These are phyloP conservation scores for Coenonympha glycerion DNA, from an alignment of 2,888 invertebrate genomes.

Conservation along the genomic window DNA sequence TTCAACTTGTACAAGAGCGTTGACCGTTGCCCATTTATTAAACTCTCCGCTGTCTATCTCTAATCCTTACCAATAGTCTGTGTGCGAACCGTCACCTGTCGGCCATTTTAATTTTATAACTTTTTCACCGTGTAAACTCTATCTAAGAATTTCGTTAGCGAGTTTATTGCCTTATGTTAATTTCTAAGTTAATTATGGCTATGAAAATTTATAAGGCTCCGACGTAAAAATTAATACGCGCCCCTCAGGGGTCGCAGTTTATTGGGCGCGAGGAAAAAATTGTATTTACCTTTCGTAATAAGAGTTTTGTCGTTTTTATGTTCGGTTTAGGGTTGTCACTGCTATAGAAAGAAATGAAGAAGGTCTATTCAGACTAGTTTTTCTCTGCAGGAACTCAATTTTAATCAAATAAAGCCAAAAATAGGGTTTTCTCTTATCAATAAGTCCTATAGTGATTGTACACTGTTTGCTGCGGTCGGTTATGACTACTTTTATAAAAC, in stretches of 20 bases:
- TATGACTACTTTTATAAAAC: too few species aligned
- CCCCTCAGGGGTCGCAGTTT: slow-evolving; percentile 59
- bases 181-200: slow-evolving; percentile 74
- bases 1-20: too few species aligned
- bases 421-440: too few species aligned
- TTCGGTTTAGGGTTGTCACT: background rate
- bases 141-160: slow-evolving; percentile 72
- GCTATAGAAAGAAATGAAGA: background rate
- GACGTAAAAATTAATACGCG: slow-evolving; percentile 65
- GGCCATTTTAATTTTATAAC: slow-evolving; percentile 57
- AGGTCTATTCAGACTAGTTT: too few species aligned
- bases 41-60: too few species aligned
- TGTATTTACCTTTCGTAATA: slow-evolving; percentile 34
- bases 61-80: background rate
- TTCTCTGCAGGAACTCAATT: too few species aligned
- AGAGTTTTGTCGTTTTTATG: slow-evolving; percentile 59
- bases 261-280: slow-evolving; percentile 50
- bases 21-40: too few species aligned
- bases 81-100: slow-evolving; percentile 55
- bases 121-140: slow-evolving; percentile 58
- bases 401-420: too few species aligned
- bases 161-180: slow-evolving; percentile 74
- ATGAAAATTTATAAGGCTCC: slow-evolving; percentile 70
- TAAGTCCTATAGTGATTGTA: too few species aligned
- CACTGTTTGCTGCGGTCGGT: too few species aligned